These are phyloP conservation scores for Eucera pruinosa DNA, from an alignment of 2,888 invertebrate genomes.

Conservation along the genomic window DNA sequence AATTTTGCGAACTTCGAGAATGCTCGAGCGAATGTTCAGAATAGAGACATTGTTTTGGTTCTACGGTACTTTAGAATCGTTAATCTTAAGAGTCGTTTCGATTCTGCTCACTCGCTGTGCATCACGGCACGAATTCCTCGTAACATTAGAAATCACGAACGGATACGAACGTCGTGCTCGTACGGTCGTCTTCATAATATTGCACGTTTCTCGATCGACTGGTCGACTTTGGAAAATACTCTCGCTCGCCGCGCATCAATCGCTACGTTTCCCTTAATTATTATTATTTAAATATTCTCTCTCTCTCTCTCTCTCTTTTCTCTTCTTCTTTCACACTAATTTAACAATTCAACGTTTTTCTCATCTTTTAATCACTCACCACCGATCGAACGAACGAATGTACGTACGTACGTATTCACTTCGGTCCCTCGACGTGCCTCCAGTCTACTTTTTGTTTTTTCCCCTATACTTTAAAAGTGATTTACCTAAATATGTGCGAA, in stretches of 20 bases:
- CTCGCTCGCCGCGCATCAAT: slow-evolving; percentile 41
- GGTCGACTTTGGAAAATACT: slow-evolving; percentile 58
- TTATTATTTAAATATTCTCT: slow-evolving; percentile 24
- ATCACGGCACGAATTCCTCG: background rate
- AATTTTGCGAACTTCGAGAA: background rate
- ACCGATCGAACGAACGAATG: slow-evolving; percentile 70
- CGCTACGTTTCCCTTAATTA: slow-evolving; percentile 29
- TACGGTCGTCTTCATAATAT: slow-evolving; percentile 40
- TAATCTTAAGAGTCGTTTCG: background rate
- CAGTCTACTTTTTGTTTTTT: slow-evolving; percentile 67
- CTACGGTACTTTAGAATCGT: background rate
- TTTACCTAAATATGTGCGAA: slow-evolving; percentile 82
- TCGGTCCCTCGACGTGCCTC: slow-evolving; percentile 67
- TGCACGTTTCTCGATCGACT: slow-evolving; percentile 49
- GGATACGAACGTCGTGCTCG: slow-evolving; percentile 23
- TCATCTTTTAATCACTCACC: slow-evolving; percentile 15
- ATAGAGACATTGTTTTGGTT: background rate
- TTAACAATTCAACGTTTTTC: slow-evolving; percentile 5
- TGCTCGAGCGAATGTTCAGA: background rate
- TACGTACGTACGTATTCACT: slow-evolving; percentile 61
- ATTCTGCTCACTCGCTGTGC: background rate
- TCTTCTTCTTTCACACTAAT: slow-evolving; percentile 13
- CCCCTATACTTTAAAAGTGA: slow-evolving; percentile 77
- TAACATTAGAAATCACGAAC: background rate
- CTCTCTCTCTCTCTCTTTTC: background rate